Percentiles rank a stretch among this genome's conserved stretches.
These are phyloP conservation scores for Acanthisitta chloris DNA, from an alignment of 2,113 vertebrate genomes.

Conservation along the genomic window DNA sequence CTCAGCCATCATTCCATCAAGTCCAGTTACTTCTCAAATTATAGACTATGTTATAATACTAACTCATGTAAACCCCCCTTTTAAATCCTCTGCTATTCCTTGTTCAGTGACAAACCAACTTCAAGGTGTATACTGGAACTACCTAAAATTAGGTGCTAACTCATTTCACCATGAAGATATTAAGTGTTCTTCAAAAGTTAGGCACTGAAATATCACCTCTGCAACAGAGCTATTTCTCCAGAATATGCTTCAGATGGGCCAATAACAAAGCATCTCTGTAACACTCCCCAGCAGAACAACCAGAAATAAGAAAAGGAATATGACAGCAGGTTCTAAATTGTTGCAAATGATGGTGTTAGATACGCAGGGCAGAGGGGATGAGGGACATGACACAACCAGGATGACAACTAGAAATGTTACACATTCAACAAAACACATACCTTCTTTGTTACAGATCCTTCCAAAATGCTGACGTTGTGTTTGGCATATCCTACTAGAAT, in stretches of 20 bases:
- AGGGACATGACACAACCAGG: fast-evolving
- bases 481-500: background rate
- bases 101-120: background rate
- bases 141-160: background rate
- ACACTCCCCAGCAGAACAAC: background rate
- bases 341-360: background rate
- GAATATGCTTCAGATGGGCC: background rate
- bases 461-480: background rate
- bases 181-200: background rate
- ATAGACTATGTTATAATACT: background rate
- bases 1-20: background rate
- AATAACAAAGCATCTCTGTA: background rate
- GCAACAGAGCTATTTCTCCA: background rate
- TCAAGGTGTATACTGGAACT: background rate
- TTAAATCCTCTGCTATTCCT: background rate
- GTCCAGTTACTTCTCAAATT: background rate
- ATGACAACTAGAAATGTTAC: background rate
- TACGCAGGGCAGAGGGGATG: background rate
- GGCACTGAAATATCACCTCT: background rate
- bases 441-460: background rate
- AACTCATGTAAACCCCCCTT: background rate
- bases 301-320: background rate
- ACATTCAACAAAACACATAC: background rate
- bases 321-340: background rate
- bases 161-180: background rate